Evolutionary conservation across 2,797 vertebrate genomes (phyloP).

Genomic region (Pangasius krempfi): DNA sequence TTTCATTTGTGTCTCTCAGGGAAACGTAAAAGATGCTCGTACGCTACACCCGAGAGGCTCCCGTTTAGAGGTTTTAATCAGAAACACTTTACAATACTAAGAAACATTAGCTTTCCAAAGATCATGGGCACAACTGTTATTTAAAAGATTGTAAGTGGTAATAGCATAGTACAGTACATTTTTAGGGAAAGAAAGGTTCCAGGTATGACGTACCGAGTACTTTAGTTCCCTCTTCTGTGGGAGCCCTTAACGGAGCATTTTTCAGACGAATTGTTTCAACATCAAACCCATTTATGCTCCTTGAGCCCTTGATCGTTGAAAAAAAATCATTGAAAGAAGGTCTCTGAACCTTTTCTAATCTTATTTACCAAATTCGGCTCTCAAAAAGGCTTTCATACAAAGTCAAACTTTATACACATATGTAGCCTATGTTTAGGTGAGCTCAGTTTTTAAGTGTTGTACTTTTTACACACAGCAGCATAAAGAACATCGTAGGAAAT

Average conservation of each 20-base stretch:
- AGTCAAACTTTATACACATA: neutral
- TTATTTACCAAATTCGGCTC: neutral
- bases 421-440: neutral
- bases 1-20: neutral
- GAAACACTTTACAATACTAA: neutral
- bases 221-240: neutral
- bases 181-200: neutral
- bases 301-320: neutral
- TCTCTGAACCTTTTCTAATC: neutral
- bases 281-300: neutral
- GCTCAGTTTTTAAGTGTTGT: neutral
- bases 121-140: neutral
- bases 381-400: neutral
- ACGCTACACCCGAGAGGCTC: neutral
- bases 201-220: neutral
- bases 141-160: neutral
- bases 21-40: neutral
- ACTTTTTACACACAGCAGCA: neutral
- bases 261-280: neutral
- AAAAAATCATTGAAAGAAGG: neutral
- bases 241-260: neutral
- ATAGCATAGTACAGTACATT: neutral
- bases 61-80: neutral
- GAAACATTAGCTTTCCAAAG: neutral
- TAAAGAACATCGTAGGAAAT: neutral